Conservation (phyloP, 1,140 invertebrate genomes). For the Aphaenogaster ashmeadi region DNA sequence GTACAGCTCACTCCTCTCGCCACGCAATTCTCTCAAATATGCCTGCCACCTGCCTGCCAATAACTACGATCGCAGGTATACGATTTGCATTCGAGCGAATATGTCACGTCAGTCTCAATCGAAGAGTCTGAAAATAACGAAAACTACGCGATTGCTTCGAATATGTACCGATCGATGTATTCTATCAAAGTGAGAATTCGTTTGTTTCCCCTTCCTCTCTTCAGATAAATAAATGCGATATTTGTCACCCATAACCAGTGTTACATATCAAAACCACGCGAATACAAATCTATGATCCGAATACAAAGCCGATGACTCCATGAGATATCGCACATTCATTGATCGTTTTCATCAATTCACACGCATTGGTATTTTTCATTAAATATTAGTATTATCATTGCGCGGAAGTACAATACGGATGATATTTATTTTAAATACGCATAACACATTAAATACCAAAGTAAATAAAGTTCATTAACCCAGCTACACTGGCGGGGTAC, state of each 20-base stretch:
- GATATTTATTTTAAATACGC: background rate
- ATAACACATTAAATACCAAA: constrained; percentile 12
- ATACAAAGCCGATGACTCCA: constrained; percentile 5
- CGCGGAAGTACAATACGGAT: background rate
- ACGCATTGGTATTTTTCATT: constrained; percentile 19
- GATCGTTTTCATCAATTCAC: constrained; percentile 18
- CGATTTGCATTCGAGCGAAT: constrained; percentile 47
- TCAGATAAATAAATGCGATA: constrained; percentile 29
- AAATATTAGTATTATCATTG: constrained; percentile 26
- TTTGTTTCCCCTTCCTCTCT: background rate
- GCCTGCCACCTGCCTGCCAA: constrained; percentile 41
- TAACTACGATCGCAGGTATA: constrained; percentile 51
- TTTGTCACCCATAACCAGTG: constrained; percentile 3
- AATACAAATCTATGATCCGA: constrained; percentile 1
- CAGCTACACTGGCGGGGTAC: no score
- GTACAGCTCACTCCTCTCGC: constrained; percentile 37
- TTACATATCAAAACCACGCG: background rate
- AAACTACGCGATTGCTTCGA: constrained; percentile 2
- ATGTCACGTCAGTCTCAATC: constrained; percentile 57
- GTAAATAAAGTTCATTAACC: background rate
- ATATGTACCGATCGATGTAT: background rate
- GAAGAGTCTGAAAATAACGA: constrained; percentile 48
- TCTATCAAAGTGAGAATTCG: constrained; percentile 27
- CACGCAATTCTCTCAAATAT: constrained; percentile 49
- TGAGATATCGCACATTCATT: constrained; percentile 10